A percentile compares a stretch with the other conserved stretches of the same genome.
phyloP scores from a whole-genome alignment of 2,888 invertebrate species.

The Molorchus minor region DNA sequence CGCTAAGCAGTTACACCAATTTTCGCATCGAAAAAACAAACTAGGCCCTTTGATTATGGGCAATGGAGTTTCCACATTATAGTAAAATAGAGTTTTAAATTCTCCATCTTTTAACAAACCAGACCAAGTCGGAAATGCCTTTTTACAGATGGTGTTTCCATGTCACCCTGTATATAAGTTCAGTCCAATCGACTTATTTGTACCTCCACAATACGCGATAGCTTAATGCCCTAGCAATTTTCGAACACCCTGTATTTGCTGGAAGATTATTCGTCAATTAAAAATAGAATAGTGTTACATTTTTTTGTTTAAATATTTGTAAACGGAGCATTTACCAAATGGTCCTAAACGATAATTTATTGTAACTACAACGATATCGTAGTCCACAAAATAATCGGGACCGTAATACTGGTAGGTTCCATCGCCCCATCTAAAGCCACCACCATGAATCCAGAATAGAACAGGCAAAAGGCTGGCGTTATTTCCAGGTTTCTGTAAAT shows the following conservation, averaged over 20 bases:
- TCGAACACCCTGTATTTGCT: not conserved
- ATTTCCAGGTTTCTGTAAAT: constrained; percentile 16
- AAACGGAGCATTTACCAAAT: constrained; percentile 41
- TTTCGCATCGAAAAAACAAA: no score
- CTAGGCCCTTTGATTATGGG: no score
- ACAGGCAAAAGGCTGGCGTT: constrained; percentile 37
- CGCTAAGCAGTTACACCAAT: no score
- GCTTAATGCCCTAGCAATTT: not conserved
- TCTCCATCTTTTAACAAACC: no score
- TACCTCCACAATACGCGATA: no score
- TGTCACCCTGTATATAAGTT: not conserved
- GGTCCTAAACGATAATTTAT: constrained; percentile 42
- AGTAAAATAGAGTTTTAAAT: no score
- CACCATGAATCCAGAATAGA: constrained; percentile 49
- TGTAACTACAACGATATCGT: constrained; percentile 40
- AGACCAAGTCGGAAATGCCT: no score
- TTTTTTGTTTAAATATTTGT: no score
- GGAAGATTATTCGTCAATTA: not conserved
- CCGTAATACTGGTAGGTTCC: constrained; percentile 30
- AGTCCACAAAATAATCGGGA: constrained; percentile 40
- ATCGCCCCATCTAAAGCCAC: constrained; percentile 38
- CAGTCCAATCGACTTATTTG: not conserved
- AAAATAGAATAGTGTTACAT: no score
- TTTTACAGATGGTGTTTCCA: not conserved
- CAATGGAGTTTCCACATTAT: no score